phyloP scores from a whole-genome alignment of 2,113 vertebrate species.

The Corvus cornix region DNA sequence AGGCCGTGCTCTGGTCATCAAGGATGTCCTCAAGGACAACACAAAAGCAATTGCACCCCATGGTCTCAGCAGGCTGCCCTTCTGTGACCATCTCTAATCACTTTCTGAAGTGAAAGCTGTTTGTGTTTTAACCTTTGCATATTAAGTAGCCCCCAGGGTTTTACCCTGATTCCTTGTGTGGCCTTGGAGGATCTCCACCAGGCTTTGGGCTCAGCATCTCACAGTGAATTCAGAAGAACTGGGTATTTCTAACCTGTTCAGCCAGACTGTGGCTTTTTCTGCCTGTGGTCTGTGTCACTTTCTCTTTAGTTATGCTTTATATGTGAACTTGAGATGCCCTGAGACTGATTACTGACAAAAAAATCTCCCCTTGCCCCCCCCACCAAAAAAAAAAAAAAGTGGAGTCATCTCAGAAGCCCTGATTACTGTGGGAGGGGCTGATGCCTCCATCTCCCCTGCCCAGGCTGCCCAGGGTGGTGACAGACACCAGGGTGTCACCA shows the following conservation, averaged over 20 bases:
- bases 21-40: neutral
- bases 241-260: neutral
- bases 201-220: neutral
- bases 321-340: neutral
- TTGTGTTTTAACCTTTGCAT: neutral
- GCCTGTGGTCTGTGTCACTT: neutral
- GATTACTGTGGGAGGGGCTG: neutral
- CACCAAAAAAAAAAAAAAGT: neutral
- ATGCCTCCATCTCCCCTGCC: neutral
- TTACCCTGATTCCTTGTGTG: neutral
- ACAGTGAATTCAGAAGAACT: neutral
- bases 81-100: accelerated
- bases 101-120: neutral
- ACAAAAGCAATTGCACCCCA: neutral
- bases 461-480: neutral
- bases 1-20: accelerated
- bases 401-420: accelerated
- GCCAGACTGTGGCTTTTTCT: neutral
- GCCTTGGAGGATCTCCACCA: neutral
- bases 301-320: neutral
- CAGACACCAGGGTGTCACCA: accelerated
- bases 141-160: neutral
- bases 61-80: neutral
- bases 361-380: too few relatives aligned
- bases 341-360: neutral